Evolutionary conservation across 2,888 invertebrate genomes (phyloP), one percentile per base, ranked within the genome.

Genomic region (Megamerina dolium): DNA sequence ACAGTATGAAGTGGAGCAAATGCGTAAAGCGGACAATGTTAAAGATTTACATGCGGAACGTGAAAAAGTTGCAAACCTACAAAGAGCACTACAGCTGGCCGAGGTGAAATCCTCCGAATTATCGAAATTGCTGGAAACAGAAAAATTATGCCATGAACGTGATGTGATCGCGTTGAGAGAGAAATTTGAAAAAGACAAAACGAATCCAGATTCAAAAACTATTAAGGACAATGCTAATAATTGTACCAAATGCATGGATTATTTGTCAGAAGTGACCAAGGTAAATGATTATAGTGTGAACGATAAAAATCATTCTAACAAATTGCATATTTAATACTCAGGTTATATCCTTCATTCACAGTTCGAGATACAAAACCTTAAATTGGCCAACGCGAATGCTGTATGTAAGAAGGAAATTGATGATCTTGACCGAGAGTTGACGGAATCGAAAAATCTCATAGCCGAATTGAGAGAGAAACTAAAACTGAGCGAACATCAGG

Each of bases 11-110:
- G 58, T 81, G 31, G 77, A 75, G 52, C 76, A 80, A 38, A 52
- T 78, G 29, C 75, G 76, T 49, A 74, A 75, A 46, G 69, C 61
- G 33, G 78, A 78, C 9, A 66, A 66, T 6, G 57, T 73, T 0
- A 74, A 74, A 47, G 72, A 75, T 41, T 61, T 78, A 56, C 75
- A 75, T 46, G 73, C 70, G 53, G 72, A 79, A 54, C 78, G 71
- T 34, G 75, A 75, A 26, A 78, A 79, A 52, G 65, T 79, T 18
- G 75, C 77, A 1, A 74, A 73, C 44, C 71, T 80, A 1, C 77
- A 78, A 51, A 72, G 69, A 10, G 59, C 59, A 1, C 33, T 70
- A 5, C 56, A 70, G 39, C 46, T 69, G 32, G 57, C 64, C 0
- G 70, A 71, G 41, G 32, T 69, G 2, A 70, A 70, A 45, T 60